Base-by-base conservation (phyloP, 2,888 invertebrate genomes). In the Pristionchus entomophagus region DNA sequence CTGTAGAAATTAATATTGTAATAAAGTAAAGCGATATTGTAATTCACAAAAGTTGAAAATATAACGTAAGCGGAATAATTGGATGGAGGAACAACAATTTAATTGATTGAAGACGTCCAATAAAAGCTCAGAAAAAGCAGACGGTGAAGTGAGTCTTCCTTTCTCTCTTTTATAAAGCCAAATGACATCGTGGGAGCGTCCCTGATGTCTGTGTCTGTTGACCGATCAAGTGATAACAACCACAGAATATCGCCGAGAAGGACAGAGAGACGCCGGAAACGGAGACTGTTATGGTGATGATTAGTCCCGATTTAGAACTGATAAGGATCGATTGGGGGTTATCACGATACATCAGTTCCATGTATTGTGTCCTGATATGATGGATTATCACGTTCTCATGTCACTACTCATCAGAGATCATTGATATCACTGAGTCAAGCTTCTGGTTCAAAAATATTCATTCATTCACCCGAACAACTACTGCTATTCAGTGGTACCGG, bases 171-270 rank as follows among this genome's bases (percentile, higher is more conserved):
- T 65, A 65, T 65, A 65, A 35, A 3, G 19, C 22, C 38, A 26
- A 38, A 32, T 45, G 45, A 45, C 8, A 10, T 6, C 6, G 45
- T 45, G 45, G 35, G 35, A 19, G 22, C 35, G 65, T 19, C 35
- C 65, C 65, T 35, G 65, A 65, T 65, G 65, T 65, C 17, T 65
- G 65, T 65, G 65, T 19, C 65, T 35, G 35, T 2, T 59, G 59
- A 59, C 59, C 59, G 32, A 6, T 29, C 59, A 29, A 32, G 65
- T 65, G 35, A 65, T 65, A 65, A 65, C 65, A 32, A 65, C 19
- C 17, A 65, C 35, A n/a, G n/a, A n/a, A n/a, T n/a, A n/a, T n/a
- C n/a, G n/a, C n/a, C n/a, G n/a, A n/a, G n/a, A n/a, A 65, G 19
- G 62, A 62, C 12, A 62, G 26, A 14, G 5, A 62, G 62, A 62